A percentile compares a stretch with the other conserved stretches of the same genome.
Conservation (phyloP, 2,888 invertebrate genomes). For the Beris morrisii region DNA sequence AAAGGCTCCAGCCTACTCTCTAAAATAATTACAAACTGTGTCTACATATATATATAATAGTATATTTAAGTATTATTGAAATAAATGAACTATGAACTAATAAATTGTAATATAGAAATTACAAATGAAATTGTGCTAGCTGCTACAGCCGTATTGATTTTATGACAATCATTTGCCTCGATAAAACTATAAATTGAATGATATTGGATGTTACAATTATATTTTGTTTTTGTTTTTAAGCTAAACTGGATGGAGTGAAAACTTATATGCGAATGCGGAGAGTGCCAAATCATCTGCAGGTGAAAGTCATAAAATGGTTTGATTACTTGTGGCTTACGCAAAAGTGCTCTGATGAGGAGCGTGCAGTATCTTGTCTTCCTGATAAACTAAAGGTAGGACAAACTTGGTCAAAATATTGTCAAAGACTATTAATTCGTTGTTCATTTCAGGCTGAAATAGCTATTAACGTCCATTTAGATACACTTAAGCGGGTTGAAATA, state of each 20-base stretch:
- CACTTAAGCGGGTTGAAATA: constrained; percentile 95
- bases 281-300: constrained; percentile 92
- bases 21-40: no score
- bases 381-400: constrained; percentile 83
- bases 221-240: constrained; percentile 63
- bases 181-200: no score
- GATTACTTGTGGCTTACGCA: constrained; percentile 99
- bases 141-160: no score
- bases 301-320: constrained; percentile 99
- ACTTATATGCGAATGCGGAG: constrained; percentile 97
- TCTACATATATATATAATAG: no score
- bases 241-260: constrained; percentile 96
- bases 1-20: no score
- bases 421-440: background rate
- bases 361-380: constrained; percentile 91
- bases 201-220: background rate
- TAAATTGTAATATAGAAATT: no score
- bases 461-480: constrained; percentile 98
- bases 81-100: no score
- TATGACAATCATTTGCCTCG: no score
- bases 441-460: constrained; percentile 83
- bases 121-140: no score
- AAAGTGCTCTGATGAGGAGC: constrained; percentile 97
- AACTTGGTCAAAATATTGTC: no score
- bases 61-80: no score